Percentiles rank a stretch among this genome's conserved stretches.
Conservation (phyloP, 2,888 invertebrate genomes). For the Morpho helenor region DNA sequence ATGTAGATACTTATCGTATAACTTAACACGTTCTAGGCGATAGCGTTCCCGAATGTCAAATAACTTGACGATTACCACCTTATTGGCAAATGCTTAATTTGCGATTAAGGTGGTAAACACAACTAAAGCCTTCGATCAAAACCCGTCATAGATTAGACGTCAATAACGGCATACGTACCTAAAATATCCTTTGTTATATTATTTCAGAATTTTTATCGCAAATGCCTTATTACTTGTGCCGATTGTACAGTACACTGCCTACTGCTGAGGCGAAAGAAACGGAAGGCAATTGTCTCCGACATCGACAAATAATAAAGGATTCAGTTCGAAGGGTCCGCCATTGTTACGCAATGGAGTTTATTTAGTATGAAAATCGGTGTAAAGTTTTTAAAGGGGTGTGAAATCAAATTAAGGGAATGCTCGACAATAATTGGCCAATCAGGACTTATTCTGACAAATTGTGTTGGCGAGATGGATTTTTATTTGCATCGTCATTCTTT, state of each 20-base stretch:
- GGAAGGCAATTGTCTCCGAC: conserved; percentile 62
- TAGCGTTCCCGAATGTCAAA: no score
- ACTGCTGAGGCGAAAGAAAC: conserved; percentile 52
- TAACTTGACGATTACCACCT: conserved; percentile 21
- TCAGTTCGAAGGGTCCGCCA: conserved; percentile 48
- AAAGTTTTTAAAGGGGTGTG: conserved; percentile 41
- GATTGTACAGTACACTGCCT: conserved; percentile 8
- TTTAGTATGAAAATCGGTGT: conserved; percentile 58
- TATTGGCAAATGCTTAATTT: not conserved
- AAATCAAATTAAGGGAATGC: conserved; percentile 31
- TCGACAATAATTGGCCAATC: conserved; percentile 33
- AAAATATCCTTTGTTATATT: not conserved
- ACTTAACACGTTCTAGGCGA: no score
- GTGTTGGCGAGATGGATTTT: conserved; percentile 18
- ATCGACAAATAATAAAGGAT: conserved; percentile 59
- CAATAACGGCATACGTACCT: no score
- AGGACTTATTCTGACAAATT: conserved; percentile 25
- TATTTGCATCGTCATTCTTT: not conserved
- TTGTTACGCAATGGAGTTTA: conserved; percentile 61
- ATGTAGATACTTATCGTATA: no score
- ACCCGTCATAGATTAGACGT: no score
- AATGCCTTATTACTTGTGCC: conserved; percentile 7
- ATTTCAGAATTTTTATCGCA: conserved; percentile 1
- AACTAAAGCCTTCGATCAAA: no score
- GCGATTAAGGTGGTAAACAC: not conserved